Base-by-base conservation (phyloP, 2,113 vertebrate genomes). In the Hyperopisus bebe region DNA sequence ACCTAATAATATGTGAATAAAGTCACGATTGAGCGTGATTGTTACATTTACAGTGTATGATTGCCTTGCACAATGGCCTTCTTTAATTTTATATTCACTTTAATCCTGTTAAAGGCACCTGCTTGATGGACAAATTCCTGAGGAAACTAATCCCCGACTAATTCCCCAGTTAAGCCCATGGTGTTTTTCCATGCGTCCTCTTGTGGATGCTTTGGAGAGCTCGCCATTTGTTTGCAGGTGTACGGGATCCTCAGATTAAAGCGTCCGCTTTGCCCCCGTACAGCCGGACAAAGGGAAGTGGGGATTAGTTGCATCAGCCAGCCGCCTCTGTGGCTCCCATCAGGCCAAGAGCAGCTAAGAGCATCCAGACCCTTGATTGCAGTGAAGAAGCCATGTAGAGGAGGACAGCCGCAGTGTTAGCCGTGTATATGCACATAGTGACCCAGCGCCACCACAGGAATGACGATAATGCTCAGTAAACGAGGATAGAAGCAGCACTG, bases 91-190 rank as follows among this genome's bases (percentile, higher is more conserved):
- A 80, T 80, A 80, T 19, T 7, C 35, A 42, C n/a, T 80, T 80
- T 80, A 77, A 77, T 77, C 74, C 74, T 77, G 74, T 77, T 42
- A 80, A 80, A 42, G 74, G 74, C 35, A 80, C 74, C 62, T 80
- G 31, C 74, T 42, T 17, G 31, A 42, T 42, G 35, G 74, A 80
- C 35, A 39, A 80, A 8, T 42, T 80, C 35, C 74, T 2, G 15
- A 80, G 15, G 0, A 80, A 19, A 42, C 31, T 80, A 80, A 80
- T 80, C 74, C 74, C 35, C 1, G 35, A 80, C 31, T 80, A 42
- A 80, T 35, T 17, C 74, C 11, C 31, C 31, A 17, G 74, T 39
- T 42, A 42, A 77, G 74, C 31, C 74, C 11, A 15, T 77, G 31
- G 8, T 80, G 53, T 55, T 21, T 74, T 42, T 42, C 74, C 11